A percentile compares a stretch with the other conserved stretches of the same genome.
Evolutionary conservation across 2,113 vertebrate genomes (phyloP).

Genomic region (Dendropsophus ebraccatus): DNA sequence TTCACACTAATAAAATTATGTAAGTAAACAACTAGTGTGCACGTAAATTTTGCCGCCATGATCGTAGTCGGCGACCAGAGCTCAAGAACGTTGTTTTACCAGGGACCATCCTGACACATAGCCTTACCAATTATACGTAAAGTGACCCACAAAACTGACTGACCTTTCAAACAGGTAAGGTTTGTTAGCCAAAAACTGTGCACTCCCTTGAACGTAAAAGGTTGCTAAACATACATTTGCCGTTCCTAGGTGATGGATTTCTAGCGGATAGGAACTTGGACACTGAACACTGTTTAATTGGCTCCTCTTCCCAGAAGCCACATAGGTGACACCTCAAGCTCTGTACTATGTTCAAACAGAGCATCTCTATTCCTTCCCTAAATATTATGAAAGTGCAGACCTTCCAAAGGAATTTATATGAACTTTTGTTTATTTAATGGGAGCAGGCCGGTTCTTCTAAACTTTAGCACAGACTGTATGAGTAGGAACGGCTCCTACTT

Average conservation of each 20-base stretch:
- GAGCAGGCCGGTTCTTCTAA: slow-evolving; percentile 66
- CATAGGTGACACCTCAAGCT: slow-evolving; percentile 65
- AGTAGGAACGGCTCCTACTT: slow-evolving; percentile 51
- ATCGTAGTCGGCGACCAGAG: no score
- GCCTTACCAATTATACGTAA: not conserved
- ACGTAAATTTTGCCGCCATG: no score
- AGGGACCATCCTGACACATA: no score
- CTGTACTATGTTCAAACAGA: slow-evolving; percentile 69
- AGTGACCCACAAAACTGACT: not conserved
- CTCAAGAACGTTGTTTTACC: no score
- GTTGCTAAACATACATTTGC: slow-evolving; percentile 1
- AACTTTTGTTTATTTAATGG: slow-evolving; percentile 70
- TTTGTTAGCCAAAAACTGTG: not conserved
- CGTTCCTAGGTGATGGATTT: slow-evolving; percentile 37
- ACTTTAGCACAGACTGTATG: slow-evolving; percentile 49
- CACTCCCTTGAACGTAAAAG: not conserved
- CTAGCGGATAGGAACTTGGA: slow-evolving; percentile 50
- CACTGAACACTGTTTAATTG: slow-evolving; percentile 68
- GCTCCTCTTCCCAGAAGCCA: slow-evolving; percentile 59
- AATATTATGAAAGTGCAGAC: slow-evolving; percentile 67
- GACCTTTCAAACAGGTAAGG: not conserved
- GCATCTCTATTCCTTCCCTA: slow-evolving; percentile 69
- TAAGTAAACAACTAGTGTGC: no score
- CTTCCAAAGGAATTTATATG: slow-evolving; percentile 71
- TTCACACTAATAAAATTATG: no score